phyloP scores from a whole-genome alignment of 2,888 invertebrate genomes.

The Doris montereyensis region DNA sequence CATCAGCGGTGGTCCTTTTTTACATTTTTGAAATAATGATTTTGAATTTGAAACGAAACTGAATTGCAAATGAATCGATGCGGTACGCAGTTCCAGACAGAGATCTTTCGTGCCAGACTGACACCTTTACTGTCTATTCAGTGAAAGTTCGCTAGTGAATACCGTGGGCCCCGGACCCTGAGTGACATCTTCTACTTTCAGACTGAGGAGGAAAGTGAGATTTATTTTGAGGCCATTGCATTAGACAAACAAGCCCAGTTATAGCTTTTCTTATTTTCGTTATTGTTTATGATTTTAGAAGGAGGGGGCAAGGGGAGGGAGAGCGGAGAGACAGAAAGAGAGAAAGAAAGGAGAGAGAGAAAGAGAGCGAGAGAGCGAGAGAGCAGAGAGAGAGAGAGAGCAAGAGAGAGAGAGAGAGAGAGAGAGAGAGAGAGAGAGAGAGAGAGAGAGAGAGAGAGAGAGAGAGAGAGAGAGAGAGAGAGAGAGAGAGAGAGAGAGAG shows the following conservation, averaged over 20 bases:
- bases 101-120: neutral
- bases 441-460: neutral
- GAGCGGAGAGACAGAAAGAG: too few species aligned
- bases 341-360: too few species aligned
- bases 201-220: neutral
- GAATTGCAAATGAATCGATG: neutral
- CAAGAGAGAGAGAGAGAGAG: too few species aligned
- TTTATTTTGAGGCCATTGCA: too few species aligned
- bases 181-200: neutral
- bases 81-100: neutral
- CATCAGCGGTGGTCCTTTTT: conserved; percentile 6
- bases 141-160: neutral
- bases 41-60: neutral
- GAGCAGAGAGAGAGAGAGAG: too few species aligned
- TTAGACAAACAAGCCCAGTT: too few species aligned
- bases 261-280: neutral
- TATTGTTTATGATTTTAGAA: neutral
- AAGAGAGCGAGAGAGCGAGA: too few species aligned
- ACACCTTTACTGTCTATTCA: neutral
- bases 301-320: too few species aligned
- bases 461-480: too few species aligned
- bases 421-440: neutral
- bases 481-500: too few species aligned
- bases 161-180: neutral
- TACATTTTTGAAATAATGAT: neutral